phyloP scores from a whole-genome alignment of 1,140 invertebrate species.

The Popillia japonica region DNA sequence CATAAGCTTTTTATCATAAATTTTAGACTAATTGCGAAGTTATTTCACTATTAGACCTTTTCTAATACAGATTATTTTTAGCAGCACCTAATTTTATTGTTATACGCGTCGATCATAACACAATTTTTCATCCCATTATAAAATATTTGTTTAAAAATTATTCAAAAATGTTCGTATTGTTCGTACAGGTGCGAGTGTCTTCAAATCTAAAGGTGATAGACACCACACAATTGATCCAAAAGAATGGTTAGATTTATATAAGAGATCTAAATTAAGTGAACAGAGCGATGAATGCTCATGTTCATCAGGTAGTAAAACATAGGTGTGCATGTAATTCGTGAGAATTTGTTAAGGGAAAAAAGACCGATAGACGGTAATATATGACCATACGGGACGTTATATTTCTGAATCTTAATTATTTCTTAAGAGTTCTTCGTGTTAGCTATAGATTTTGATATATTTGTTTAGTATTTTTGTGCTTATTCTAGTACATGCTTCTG shows the following conservation, averaged over 20 bases:
- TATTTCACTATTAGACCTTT: not conserved
- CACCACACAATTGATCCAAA: constrained; percentile 30
- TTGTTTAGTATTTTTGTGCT: not conserved
- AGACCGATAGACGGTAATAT: not conserved
- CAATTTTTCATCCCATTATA: not conserved
- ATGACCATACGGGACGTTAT: not conserved
- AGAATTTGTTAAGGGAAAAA: not conserved
- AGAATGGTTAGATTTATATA: constrained; percentile 38
- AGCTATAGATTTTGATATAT: not conserved
- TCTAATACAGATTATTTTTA: not conserved
- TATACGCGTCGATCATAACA: not conserved
- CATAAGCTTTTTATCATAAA: not conserved
- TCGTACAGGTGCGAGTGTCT: constrained; percentile 26
- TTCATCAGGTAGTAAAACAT: constrained; percentile 20
- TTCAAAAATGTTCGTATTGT: constrained; percentile 1
- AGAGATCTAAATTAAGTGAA: constrained; percentile 8
- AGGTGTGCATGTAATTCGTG: not conserved
- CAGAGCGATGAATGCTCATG: not conserved
- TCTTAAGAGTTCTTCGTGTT: not conserved
- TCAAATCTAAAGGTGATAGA: constrained; percentile 25
- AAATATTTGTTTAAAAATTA: constrained; percentile 28
- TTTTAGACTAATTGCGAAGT: not conserved
- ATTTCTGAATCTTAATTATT: not conserved
- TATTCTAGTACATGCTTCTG: not conserved
- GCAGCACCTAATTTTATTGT: not conserved